Evolutionary conservation across 2,797 vertebrate genomes (phyloP).

Genomic region (Xenops minutus): DNA sequence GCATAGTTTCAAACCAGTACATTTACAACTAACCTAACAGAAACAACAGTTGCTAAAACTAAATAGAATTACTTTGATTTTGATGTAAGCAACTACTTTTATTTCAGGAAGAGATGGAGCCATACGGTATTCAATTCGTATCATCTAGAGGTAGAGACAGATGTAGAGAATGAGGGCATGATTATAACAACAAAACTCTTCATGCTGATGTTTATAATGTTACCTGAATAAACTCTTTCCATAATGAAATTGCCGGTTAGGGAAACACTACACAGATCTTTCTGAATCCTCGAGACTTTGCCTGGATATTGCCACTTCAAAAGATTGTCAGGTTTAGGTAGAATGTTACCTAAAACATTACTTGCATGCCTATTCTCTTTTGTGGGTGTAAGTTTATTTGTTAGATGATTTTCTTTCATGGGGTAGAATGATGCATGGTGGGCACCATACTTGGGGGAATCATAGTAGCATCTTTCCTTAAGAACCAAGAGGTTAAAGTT

Average conservation of each 20-base stretch:
- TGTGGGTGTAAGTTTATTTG: not conserved
- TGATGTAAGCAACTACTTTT: not conserved
- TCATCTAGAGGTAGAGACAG: not conserved
- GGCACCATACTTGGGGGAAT: not conserved
- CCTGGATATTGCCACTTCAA: not conserved
- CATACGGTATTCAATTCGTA: fast-evolving
- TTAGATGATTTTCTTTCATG: not conserved
- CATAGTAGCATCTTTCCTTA: not conserved
- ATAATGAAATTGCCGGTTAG: not conserved
- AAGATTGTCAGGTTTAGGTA: not conserved
- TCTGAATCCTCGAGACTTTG: not conserved
- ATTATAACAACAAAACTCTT: not conserved
- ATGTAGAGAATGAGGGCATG: not conserved
- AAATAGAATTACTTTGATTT: not conserved
- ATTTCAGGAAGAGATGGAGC: not conserved
- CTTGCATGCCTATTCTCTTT: not conserved
- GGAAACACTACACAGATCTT: not conserved
- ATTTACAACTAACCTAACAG: not conserved
- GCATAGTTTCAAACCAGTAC: not conserved
- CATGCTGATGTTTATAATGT: not conserved
- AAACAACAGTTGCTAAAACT: not conserved
- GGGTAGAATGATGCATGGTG: not conserved
- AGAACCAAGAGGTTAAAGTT: not conserved
- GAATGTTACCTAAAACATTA: not conserved
- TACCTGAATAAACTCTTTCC: not conserved